A percentile compares a stretch with the other conserved stretches of the same genome.
phyloP scores from a whole-genome alignment of 2,888 invertebrate species.

The Pseudeuparius sepicola region DNA sequence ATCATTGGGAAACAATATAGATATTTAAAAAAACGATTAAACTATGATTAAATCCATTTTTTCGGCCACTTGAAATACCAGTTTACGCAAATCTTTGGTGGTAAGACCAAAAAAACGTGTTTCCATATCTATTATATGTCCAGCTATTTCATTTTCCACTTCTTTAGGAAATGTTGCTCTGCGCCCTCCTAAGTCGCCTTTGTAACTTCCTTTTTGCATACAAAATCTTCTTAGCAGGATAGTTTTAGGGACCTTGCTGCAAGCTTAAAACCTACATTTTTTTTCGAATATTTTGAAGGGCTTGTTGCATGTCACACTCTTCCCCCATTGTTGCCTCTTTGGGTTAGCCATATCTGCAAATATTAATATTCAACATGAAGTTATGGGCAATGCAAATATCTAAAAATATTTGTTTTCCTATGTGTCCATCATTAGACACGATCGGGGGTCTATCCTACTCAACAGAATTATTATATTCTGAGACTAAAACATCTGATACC shows the following conservation, averaged over 20 bases:
- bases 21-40: too few relatives aligned
- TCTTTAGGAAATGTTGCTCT: slow-evolving; percentile 7
- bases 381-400: too few relatives aligned
- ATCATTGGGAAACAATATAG: too few relatives aligned
- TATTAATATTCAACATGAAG: too few relatives aligned
- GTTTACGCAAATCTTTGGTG: slow-evolving; percentile 4
- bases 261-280: slow-evolving; percentile 8
- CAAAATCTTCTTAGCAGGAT: slow-evolving; percentile 8
- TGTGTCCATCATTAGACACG: too few relatives aligned
- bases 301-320: slow-evolving; percentile 9
- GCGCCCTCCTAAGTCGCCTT: slow-evolving; percentile 12
- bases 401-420: too few relatives aligned
- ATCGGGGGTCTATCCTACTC: too few relatives aligned
- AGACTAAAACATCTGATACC: too few relatives aligned
- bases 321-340: slow-evolving; percentile 18
- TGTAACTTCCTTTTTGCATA: slow-evolving; percentile 8
- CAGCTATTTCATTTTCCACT: slow-evolving; percentile 1
- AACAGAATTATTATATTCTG: too few relatives aligned
- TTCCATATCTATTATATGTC: slow-evolving; percentile 11
- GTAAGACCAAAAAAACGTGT: slow-evolving; percentile 9
- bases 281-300: slow-evolving; percentile 6
- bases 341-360: too few relatives aligned
- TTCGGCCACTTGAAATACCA: slow-evolving; percentile 8
- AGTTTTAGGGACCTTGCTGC: slow-evolving; percentile 11
- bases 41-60: too few relatives aligned